Conservation (phyloP, 2,113 vertebrate genomes). For the Microtus ochrogaster region DNA sequence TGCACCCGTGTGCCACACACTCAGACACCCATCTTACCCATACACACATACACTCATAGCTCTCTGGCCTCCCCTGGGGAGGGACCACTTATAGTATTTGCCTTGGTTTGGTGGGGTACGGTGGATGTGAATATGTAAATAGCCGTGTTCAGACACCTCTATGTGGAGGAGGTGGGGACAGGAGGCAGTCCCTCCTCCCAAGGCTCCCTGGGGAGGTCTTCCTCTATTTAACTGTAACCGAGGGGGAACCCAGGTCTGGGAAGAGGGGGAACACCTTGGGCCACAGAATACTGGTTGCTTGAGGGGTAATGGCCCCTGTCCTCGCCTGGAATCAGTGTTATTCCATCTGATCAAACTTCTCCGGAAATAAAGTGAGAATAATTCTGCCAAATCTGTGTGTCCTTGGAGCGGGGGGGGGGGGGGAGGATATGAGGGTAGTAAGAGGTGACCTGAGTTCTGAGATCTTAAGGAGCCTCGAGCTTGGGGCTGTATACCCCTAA, state of each 20-base stretch:
- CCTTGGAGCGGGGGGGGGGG: background rate
- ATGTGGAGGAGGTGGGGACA: slow-evolving; percentile 45
- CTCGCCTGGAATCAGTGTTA: slow-evolving; percentile 87
- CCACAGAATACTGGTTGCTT: slow-evolving; percentile 76
- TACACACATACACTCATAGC: slow-evolving; percentile 82
- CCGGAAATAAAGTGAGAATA: slow-evolving; percentile 86
- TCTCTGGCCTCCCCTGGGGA: slow-evolving; percentile 63
- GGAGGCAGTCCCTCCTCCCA: slow-evolving; percentile 62
- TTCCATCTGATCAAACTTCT: slow-evolving; percentile 84
- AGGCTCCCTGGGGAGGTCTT: slow-evolving; percentile 63
- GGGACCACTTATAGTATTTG: slow-evolving; percentile 92
- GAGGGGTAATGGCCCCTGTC: slow-evolving; percentile 74
- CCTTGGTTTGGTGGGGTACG: slow-evolving; percentile 90
- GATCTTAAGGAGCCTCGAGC: background rate
- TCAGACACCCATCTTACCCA: slow-evolving; percentile 55
- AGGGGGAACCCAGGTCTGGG: slow-evolving; percentile 66
- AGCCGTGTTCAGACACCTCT: slow-evolving; percentile 72
- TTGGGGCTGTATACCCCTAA: background rate
- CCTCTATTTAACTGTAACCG: slow-evolving; percentile 81
- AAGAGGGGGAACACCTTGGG: slow-evolving; percentile 57
- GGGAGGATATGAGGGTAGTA: background rate
- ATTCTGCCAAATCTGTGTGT: slow-evolving; percentile 71
- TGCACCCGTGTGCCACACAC: slow-evolving; percentile 81
- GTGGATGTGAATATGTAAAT: slow-evolving; percentile 99
- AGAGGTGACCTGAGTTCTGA: background rate